A percentile compares a stretch with the other conserved stretches of the same genome.
Evolutionary conservation across 2,113 vertebrate genomes (phyloP).

Genomic region (Rostratula benghalensis): DNA sequence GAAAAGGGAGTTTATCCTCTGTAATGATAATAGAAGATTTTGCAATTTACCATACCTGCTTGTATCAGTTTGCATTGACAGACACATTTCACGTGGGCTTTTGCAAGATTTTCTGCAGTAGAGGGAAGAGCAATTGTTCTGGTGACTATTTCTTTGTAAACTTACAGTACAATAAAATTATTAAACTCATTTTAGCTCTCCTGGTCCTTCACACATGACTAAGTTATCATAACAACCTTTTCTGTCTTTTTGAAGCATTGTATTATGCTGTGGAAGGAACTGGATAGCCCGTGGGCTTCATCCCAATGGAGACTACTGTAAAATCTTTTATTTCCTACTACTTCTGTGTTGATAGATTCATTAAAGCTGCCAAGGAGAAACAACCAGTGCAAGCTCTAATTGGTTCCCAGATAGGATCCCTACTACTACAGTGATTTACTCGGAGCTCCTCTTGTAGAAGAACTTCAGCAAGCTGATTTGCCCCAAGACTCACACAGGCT

Average conservation of each 20-base stretch:
- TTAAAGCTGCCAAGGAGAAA: conserved; percentile 21
- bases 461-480: conserved; percentile 16
- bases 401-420: conserved; percentile 30
- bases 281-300: neutral
- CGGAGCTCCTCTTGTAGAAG: neutral
- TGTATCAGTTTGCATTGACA: neutral
- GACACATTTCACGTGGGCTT: neutral
- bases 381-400: conserved; percentile 22
- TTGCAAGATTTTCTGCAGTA: neutral
- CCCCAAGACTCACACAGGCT: neutral
- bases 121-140: neutral
- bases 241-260: neutral
- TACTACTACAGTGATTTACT: neutral
- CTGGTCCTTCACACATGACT: conserved; percentile 1
- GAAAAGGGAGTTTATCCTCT: neutral
- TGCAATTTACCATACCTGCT: neutral
- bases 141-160: neutral
- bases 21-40: neutral
- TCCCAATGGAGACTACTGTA: neutral
- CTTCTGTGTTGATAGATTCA: neutral
- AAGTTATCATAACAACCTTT: conserved; percentile 15
- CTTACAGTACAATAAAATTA: neutral
- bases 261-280: neutral
- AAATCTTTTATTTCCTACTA: conserved; percentile 14
- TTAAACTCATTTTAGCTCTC: conserved; percentile 17